These are phyloP conservation scores for Nudaria mundana DNA, from an alignment of 2,888 invertebrate species.

Conservation along the genomic window DNA sequence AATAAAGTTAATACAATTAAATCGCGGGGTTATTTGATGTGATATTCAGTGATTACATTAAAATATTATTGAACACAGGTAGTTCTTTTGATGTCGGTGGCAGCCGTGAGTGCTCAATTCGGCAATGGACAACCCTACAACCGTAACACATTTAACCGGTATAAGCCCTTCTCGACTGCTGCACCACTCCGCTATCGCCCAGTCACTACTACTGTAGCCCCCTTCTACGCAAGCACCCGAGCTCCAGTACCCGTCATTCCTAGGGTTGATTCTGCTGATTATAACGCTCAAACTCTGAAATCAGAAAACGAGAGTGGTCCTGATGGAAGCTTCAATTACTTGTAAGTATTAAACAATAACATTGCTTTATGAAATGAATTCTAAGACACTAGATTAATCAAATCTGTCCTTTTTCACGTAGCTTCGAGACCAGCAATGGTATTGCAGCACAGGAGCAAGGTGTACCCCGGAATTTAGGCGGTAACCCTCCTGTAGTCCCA, in stretches of 20 bases:
- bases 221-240: slow-evolving; percentile 6
- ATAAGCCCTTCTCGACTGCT: slow-evolving; percentile 17
- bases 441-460: slow-evolving; percentile 82
- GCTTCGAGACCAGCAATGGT: slow-evolving; percentile 83
- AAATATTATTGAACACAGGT: slow-evolving; percentile 34
- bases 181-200: slow-evolving; percentile 19
- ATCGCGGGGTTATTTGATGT: too few species aligned
- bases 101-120: slow-evolving; percentile 48
- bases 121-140: slow-evolving; percentile 12
- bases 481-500: slow-evolving; percentile 50
- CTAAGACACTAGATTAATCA: neutral
- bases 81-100: slow-evolving; percentile 49
- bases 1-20: slow-evolving; percentile 13
- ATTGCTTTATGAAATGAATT: neutral
- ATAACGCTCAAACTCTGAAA: slow-evolving; percentile 50
- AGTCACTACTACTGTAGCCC: slow-evolving; percentile 5
- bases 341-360: slow-evolving; percentile 54
- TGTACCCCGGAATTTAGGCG: slow-evolving; percentile 68
- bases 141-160: slow-evolving; percentile 11
- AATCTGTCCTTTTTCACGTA: slow-evolving; percentile 34
- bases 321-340: slow-evolving; percentile 78
- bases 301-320: slow-evolving; percentile 68
- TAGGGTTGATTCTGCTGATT: slow-evolving; percentile 33
- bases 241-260: slow-evolving; percentile 10
- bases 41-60: slow-evolving; percentile 9